A percentile compares a stretch with the other conserved stretches of the same genome.
Evolutionary conservation across 2,888 invertebrate species (phyloP).

Genomic region (Eubasilissa splendida): DNA sequence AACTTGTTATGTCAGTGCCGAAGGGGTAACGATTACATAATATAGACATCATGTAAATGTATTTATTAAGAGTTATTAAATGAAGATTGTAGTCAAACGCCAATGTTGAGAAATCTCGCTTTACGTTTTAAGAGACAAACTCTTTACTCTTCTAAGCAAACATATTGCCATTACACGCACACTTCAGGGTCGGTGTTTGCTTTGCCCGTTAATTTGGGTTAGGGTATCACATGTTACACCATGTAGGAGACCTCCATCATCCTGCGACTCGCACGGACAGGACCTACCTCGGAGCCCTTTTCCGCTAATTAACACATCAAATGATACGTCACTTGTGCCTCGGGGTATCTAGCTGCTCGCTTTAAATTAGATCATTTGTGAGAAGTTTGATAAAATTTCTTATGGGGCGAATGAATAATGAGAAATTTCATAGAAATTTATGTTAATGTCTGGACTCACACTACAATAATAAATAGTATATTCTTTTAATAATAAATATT

Average conservation of each 20-base stretch:
- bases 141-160: slow-evolving; percentile 43
- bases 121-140: slow-evolving; percentile 10
- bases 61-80: too few species aligned
- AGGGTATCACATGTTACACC: slow-evolving; percentile 44
- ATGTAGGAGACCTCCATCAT: slow-evolving; percentile 5
- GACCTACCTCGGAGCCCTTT: slow-evolving; percentile 6
- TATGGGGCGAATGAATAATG: too few species aligned
- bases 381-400: too few species aligned
- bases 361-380: background rate
- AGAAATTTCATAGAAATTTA: too few species aligned
- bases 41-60: too few species aligned
- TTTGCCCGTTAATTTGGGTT: slow-evolving; percentile 48
- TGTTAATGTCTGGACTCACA: too few species aligned
- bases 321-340: background rate
- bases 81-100: background rate
- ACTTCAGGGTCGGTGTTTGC: slow-evolving; percentile 34
- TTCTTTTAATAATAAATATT: too few species aligned
- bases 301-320: slow-evolving; percentile 25
- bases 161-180: slow-evolving; percentile 45
- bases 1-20: too few species aligned
- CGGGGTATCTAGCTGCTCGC: background rate
- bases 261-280: background rate
- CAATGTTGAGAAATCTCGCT: slow-evolving; percentile 1
- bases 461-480: too few species aligned
- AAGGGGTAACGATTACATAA: too few species aligned